Conservation (phyloP, 2,888 invertebrate species). For the Stramonita haemastoma region DNA sequence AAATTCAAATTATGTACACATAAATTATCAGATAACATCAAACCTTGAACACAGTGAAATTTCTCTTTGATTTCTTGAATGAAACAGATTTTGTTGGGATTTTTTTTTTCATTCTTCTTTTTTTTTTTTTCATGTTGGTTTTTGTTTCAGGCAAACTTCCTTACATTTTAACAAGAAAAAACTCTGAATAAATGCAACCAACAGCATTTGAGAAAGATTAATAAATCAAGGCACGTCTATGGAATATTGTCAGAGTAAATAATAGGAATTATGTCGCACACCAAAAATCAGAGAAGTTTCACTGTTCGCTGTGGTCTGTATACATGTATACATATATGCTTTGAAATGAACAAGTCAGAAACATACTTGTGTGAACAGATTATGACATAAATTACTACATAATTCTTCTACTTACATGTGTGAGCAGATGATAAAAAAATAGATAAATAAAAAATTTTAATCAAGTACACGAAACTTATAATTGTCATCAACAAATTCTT, state of each 20-base stretch:
- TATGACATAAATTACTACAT: not conserved
- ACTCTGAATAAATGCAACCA: not conserved
- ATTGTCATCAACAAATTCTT: too few species aligned
- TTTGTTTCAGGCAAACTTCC: not conserved
- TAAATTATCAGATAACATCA: slow-evolving; percentile 2
- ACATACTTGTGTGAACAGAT: not conserved
- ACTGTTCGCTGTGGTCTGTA: slow-evolving; percentile 22
- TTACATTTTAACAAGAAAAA: slow-evolving; percentile 6
- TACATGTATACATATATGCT: not conserved
- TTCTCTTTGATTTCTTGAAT: not conserved
- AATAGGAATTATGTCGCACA: not conserved
- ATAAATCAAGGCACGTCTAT: not conserved
- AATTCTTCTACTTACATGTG: too few species aligned
- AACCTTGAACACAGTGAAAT: slow-evolving; percentile 31
- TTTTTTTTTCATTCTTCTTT: not conserved
- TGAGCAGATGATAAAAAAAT: too few species aligned
- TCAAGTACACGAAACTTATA: too few species aligned
- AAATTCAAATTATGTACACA: not conserved
- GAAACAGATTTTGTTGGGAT: not conserved
- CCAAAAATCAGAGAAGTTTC: slow-evolving; percentile 25
- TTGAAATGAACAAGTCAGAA: not conserved
- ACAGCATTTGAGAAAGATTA: slow-evolving; percentile 5
- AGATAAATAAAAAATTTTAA: not conserved
- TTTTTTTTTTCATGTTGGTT: not conserved
- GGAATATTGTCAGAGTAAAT: not conserved